phyloP scores from a whole-genome alignment of 2,113 vertebrate species.

The Anseranas semipalmata region DNA sequence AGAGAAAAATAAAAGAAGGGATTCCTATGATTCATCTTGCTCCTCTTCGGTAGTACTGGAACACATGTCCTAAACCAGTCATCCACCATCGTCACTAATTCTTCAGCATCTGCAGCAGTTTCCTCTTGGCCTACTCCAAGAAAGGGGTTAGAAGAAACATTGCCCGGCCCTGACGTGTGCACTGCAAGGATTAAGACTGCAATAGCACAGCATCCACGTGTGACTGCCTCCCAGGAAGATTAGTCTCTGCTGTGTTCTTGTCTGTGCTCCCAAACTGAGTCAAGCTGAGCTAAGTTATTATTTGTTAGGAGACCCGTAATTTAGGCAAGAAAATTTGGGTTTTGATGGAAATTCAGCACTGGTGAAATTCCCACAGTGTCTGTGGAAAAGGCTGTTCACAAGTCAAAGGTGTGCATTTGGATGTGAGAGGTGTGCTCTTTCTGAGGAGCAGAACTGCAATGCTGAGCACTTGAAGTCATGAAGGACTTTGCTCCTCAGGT shows the following conservation, averaged over 20 bases:
- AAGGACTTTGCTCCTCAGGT: background rate
- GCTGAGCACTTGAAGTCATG: rapidly evolving
- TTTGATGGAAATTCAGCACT: background rate
- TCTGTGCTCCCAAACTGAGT: background rate
- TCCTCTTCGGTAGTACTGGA: background rate
- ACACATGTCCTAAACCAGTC: background rate
- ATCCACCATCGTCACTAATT: background rate
- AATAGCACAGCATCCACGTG: background rate
- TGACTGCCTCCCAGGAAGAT: background rate
- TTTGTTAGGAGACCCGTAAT: background rate
- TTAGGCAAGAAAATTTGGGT: background rate
- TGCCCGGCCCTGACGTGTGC: background rate
- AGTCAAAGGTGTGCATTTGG: background rate
- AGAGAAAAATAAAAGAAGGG: background rate
- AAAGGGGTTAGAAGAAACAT: background rate
- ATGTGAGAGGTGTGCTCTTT: background rate
- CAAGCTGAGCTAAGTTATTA: background rate
- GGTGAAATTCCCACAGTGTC: background rate
- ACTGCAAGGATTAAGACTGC: background rate
- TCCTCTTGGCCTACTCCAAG: background rate
- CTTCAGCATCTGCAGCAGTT: background rate
- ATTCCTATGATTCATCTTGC: background rate
- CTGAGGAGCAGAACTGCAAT: background rate
- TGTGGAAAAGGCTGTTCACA: background rate
- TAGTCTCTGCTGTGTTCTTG: background rate